Evolutionary conservation across 2,113 vertebrate species (phyloP), one percentile per base, ranked within the genome.

Genomic region (Charadrius vociferus): DNA sequence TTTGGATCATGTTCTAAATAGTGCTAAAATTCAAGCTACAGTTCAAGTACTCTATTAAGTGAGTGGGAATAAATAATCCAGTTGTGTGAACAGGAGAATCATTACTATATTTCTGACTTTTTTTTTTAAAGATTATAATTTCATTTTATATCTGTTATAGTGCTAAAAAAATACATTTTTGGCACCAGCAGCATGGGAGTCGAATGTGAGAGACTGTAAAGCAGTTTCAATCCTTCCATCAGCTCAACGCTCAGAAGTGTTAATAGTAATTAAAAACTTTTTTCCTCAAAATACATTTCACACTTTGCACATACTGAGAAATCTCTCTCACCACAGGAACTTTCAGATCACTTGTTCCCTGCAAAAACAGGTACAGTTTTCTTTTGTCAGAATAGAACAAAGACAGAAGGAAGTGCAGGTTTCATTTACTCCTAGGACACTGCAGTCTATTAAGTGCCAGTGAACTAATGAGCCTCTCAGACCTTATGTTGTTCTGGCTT

Each of bases 401-500:
- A 97, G 98, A 62, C 98, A 97, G 81, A 94, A 97, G 98, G 98
- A 98, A 95, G 97, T 93, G 96, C 97, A 98, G 98, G 97, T 98
- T 97, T 96, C 97, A 66, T 97, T 98, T 97, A 97, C 97, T 98
- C 98, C 96, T 84, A 98, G 98, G 98, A 98, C 97, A 86, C 67
- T 5, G 90, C 75, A 92, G 94, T 70, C 95, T 86, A 86, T 95
- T 85, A 94, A 95, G 97, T 97, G 98, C 98, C 98, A 98, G 97
- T 97, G 98, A 98, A 98, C 98, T 98, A 98, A 98, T 98, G 98
- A 98, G 98, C 98, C 98, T 98, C 98, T 95, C 95, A 98, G 97
- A 98, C 98, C 98, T 98, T 98, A 98, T 98, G 98, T 94, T 98
- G 93, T 96, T 98, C 98, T 98, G 98, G 98, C 98, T 97, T 94